These are phyloP conservation scores for Camponotus floridanus DNA, from an alignment of 1,140 invertebrate genomes.

Conservation along the genomic window DNA sequence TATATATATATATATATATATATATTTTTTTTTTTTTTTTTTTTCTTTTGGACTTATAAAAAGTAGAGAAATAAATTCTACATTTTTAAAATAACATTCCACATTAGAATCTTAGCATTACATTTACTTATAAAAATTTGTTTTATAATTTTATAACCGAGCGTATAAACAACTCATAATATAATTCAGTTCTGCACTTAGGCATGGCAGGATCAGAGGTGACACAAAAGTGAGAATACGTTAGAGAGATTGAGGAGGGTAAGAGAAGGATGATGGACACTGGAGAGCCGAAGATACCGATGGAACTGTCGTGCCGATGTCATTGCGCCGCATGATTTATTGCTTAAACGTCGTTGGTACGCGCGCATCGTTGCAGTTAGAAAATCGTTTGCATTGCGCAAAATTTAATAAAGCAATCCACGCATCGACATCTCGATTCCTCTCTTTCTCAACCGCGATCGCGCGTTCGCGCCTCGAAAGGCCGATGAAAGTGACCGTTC, in stretches of 20 bases:
- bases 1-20: too few relatives aligned
- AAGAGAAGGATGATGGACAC: neutral
- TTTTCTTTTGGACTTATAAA: neutral
- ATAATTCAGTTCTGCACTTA: slow-evolving; percentile 28
- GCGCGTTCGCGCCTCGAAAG: slow-evolving; percentile 27
- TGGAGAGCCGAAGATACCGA: slow-evolving; percentile 35
- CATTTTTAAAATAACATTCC: neutral
- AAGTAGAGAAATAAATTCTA: neutral
- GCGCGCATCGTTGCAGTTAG: slow-evolving; percentile 56
- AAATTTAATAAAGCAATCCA: slow-evolving; percentile 81
- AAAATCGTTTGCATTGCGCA: slow-evolving; percentile 79
- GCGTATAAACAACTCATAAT: neutral
- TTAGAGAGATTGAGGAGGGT: slow-evolving; percentile 21
- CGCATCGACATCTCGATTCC: slow-evolving; percentile 75
- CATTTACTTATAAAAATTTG: neutral
- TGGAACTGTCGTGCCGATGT: slow-evolving; percentile 71
- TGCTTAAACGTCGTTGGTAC: slow-evolving; percentile 28
- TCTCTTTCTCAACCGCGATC: slow-evolving; percentile 65
- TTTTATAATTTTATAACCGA: neutral
- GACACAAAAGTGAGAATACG: slow-evolving; percentile 49
- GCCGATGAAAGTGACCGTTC: slow-evolving; percentile 61
- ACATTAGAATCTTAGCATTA: neutral
- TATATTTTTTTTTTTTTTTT: too few relatives aligned
- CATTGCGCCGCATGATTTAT: slow-evolving; percentile 78
- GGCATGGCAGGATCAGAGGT: slow-evolving; percentile 31